Evolutionary conservation across 2,888 invertebrate species (phyloP), one percentile per base, ranked within the genome.

Genomic region (Myathropa florea): DNA sequence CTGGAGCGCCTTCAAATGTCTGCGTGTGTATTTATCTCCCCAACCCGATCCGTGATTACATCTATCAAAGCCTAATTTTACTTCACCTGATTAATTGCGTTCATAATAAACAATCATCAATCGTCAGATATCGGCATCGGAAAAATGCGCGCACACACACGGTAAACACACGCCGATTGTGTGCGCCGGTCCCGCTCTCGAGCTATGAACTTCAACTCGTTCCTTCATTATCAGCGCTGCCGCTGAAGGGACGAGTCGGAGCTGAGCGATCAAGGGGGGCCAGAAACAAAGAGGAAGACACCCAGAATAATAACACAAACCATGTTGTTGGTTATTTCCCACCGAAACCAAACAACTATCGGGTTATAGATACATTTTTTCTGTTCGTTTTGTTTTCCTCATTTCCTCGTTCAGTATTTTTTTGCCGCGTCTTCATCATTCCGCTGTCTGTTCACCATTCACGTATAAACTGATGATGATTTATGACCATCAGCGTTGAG

Each of bases 391-490:
- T 24, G 57, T 57, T 57, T 57, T 57, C 18, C 46, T 46, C 46
- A 18, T 46, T 46, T 46, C 46, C 46, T 23, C 57, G 14, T 39
- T 1, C 53, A 2, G 33, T 33, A 3, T 33, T 33, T 61, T 36
- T 79, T 72, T 46, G 46, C 46, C 46, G 46, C 46, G 46, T 64
- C 72, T 72, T 68, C 81, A 82, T 71, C 55, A 77, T 72, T 70
- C 9, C 12, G 26, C 33, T 79, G 70, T 71, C 83, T 83, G 78
- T 78, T 86, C 64, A 33, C 70, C 67, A 75, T 86, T 86, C 86
- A 83, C 78, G 70, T 86, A 86, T 86, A 83, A 86, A 86, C 83
- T 83, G 83, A 79, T 83, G 86, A 86, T 86, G 86, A 86, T 86
- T 86, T 86, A 86, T 86, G 86, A 86, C 71, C 73, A 70, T 75